A percentile compares a stretch with the other conserved stretches of the same genome.
Conservation (phyloP, 2,888 invertebrate genomes). For the Chaetoderma sp. region DNA sequence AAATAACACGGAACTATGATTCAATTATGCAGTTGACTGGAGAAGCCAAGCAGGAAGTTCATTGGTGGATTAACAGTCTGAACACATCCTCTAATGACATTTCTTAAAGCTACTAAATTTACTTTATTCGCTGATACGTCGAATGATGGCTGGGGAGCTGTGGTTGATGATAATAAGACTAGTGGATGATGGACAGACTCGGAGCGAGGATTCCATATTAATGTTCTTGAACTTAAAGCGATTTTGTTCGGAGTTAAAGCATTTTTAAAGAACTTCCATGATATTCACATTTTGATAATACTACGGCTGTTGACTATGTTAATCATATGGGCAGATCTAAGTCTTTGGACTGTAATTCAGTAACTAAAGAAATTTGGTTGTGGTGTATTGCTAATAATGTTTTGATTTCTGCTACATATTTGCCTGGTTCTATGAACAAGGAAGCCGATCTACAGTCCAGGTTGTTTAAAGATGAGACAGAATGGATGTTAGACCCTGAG, state of each 20-base stretch:
- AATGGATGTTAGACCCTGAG: not conserved
- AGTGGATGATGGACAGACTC: not conserved
- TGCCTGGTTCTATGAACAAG: not conserved
- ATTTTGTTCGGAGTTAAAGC: not conserved
- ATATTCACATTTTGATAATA: conserved; percentile 1
- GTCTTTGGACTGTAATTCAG: not conserved
- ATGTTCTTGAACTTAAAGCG: not conserved
- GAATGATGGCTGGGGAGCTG: conserved; percentile 3
- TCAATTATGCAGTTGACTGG: not conserved
- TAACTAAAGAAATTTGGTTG: not conserved
- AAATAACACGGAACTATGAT: not conserved
- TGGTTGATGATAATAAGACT: not conserved
- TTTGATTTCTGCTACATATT: not conserved
- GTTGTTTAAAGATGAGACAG: conserved; percentile 7
- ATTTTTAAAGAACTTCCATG: no score
- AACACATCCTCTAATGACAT: not conserved
- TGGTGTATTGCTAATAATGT: not conserved
- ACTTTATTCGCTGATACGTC: conserved; percentile 1
- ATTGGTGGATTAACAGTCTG: conserved; percentile 2
- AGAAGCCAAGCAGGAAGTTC: not conserved
- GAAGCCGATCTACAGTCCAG: conserved; percentile 1
- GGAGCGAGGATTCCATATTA: not conserved
- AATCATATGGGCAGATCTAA: not conserved
- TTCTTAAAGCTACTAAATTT: no score
- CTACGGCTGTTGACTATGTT: not conserved